phyloP scores from a whole-genome alignment of 2,113 vertebrate species.

The Piprites chloris region DNA sequence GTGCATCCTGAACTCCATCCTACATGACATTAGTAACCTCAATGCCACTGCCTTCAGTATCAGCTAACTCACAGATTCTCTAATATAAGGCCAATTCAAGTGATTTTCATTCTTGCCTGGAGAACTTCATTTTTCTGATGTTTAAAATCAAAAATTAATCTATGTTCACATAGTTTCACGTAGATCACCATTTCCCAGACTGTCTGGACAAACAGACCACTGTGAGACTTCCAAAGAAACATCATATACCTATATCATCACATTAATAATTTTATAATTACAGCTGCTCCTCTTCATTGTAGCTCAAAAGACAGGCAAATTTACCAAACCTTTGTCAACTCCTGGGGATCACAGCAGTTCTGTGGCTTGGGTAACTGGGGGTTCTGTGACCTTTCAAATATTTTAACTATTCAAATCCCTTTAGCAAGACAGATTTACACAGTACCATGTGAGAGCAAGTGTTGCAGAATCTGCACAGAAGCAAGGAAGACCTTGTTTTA shows the following conservation, averaged over 20 bases:
- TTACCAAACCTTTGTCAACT: background rate
- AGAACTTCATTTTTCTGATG: background rate
- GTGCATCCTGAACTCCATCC: background rate
- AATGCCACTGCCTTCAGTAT: background rate
- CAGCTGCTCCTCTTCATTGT: background rate
- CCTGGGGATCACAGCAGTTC: background rate
- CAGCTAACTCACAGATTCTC: background rate
- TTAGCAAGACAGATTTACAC: background rate
- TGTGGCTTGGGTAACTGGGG: background rate
- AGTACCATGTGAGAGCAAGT: background rate
- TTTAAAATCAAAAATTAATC: background rate
- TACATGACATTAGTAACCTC: background rate
- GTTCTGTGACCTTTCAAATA: background rate
- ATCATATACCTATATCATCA: background rate
- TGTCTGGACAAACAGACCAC: background rate
- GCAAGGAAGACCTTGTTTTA: background rate
- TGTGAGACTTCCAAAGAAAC: background rate
- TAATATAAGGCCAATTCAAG: background rate
- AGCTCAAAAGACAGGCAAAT: background rate
- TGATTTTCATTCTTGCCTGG: background rate
- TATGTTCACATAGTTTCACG: background rate
- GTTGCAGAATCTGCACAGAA: background rate
- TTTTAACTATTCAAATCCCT: background rate
- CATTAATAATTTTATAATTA: background rate
- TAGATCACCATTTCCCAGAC: background rate